Percentiles rank a stretch among this genome's conserved stretches.
These are phyloP conservation scores for Atherinomorus stipes DNA, from an alignment of 2,113 vertebrate species.

Conservation along the genomic window DNA sequence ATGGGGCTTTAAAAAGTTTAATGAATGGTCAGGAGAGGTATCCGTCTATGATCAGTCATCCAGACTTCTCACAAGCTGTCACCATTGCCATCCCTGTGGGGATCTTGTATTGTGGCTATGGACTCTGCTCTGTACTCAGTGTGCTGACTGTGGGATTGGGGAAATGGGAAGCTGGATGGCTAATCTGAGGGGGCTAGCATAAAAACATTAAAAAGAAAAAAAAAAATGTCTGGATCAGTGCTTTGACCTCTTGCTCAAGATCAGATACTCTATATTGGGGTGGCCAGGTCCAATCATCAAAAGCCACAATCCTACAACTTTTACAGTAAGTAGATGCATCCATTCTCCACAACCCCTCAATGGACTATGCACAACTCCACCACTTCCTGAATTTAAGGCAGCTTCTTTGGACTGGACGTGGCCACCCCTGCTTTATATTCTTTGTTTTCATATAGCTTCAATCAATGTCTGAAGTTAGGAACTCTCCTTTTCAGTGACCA, in stretches of 20 bases:
- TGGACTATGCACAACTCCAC: too few relatives aligned
- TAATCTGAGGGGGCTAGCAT: neutral
- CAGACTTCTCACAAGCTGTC: slow-evolving; percentile 51
- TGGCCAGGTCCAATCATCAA: too few relatives aligned
- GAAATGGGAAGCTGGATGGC: neutral
- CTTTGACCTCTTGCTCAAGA: neutral
- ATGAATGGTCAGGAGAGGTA: slow-evolving; percentile 48
- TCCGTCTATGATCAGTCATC: slow-evolving; percentile 57
- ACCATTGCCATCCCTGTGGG: slow-evolving; percentile 26
- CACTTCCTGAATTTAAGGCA: too few relatives aligned
- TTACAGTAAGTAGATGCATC: too few relatives aligned
- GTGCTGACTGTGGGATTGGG: slow-evolving; percentile 17
- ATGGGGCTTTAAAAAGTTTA: slow-evolving; percentile 61
- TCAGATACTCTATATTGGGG: too few relatives aligned
- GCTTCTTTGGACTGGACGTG: too few relatives aligned
- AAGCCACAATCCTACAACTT: too few relatives aligned
- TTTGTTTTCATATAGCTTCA: too few relatives aligned
- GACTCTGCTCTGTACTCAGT: slow-evolving; percentile 24
- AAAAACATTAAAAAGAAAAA: neutral
- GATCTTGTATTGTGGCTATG: slow-evolving; percentile 46
- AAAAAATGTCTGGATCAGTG: neutral
- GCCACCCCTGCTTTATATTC: too few relatives aligned
- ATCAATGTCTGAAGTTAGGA: too few relatives aligned
- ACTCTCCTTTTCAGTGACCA: neutral
- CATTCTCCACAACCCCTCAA: too few relatives aligned